Evolutionary conservation across 2,888 invertebrate genomes (phyloP).

Genomic region (Amphimallon solstitiale): DNA sequence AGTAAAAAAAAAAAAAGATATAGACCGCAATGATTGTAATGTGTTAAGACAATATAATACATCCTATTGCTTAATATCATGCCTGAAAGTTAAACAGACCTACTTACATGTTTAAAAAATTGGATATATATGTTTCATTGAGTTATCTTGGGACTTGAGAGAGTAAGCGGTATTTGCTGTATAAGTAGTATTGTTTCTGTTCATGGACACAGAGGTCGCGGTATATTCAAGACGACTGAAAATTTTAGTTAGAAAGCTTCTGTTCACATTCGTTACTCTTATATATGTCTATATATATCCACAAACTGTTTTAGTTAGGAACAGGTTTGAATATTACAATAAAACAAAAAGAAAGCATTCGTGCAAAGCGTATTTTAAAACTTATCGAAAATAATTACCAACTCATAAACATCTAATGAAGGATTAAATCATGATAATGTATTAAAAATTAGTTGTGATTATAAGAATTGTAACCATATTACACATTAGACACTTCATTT

Average conservation of each 20-base stretch:
- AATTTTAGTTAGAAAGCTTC: constrained; percentile 29
- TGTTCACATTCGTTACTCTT: constrained; percentile 18
- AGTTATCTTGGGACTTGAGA: constrained; percentile 28
- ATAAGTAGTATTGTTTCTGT: constrained; percentile 23
- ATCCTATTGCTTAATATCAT: constrained; percentile 7
- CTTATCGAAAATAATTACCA: background rate
- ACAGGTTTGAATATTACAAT: constrained; percentile 34
- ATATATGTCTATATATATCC: constrained; percentile 10
- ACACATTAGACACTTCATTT: no score
- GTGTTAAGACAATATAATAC: background rate
- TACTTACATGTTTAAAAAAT: constrained; percentile 27
- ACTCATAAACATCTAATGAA: no score
- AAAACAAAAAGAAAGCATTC: background rate
- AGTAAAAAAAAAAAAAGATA: constrained; percentile 3
- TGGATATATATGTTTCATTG: constrained; percentile 29
- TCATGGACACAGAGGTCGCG: constrained; percentile 23
- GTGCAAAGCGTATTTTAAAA: constrained; percentile 16
- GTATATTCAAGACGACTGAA: constrained; percentile 32
- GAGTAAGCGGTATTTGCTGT: constrained; percentile 24
- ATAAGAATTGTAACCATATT: no score
- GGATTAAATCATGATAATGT: no score
- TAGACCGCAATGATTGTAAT: no score
- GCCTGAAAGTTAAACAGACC: constrained; percentile 25
- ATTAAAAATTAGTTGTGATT: no score
- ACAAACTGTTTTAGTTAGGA: constrained; percentile 27